These are phyloP conservation scores for Andrena fulva DNA, from an alignment of 2,888 invertebrate species.

Conservation along the genomic window DNA sequence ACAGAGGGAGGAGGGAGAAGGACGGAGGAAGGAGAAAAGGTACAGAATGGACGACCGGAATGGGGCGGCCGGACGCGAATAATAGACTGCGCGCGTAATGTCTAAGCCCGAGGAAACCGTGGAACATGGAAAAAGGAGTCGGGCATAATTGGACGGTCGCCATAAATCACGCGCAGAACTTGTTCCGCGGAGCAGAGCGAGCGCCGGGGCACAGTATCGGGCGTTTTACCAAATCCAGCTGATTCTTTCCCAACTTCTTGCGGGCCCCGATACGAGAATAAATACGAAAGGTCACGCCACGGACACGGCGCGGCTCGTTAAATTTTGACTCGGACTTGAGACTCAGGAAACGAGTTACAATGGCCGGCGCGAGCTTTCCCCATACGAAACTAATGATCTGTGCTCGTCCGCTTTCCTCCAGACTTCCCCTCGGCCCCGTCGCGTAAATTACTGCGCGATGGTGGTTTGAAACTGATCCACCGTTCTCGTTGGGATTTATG, in stretches of 20 bases:
- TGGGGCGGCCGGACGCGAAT: slow-evolving; percentile 52
- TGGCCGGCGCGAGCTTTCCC: slow-evolving; percentile 12
- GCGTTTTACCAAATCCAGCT: background rate
- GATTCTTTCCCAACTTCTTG: background rate
- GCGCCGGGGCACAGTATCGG: background rate
- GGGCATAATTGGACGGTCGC: slow-evolving; percentile 19
- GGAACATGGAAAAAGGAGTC: slow-evolving; percentile 27
- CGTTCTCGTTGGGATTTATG: no score
- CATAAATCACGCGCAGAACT: background rate
- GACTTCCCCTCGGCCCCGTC: background rate
- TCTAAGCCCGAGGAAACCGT: slow-evolving; percentile 26
- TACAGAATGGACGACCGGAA: slow-evolving; percentile 61
- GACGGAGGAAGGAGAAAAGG: slow-evolving; percentile 41
- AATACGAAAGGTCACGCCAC: slow-evolving; percentile 16
- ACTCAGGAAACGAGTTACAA: slow-evolving; percentile 47
- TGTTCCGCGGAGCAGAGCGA: slow-evolving; percentile 10
- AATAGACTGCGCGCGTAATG: slow-evolving; percentile 52
- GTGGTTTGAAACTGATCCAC: background rate
- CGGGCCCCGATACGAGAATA: background rate
- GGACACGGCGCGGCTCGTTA: slow-evolving; percentile 24
- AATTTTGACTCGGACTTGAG: slow-evolving; percentile 30
- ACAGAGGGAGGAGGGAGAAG: slow-evolving; percentile 29
- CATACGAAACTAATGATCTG: slow-evolving; percentile 10
- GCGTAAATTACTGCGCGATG: background rate
- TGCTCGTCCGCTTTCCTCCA: background rate